Evolutionary conservation across 2,888 invertebrate species (phyloP).

Genomic region (Zaprionus bogoriensis): DNA sequence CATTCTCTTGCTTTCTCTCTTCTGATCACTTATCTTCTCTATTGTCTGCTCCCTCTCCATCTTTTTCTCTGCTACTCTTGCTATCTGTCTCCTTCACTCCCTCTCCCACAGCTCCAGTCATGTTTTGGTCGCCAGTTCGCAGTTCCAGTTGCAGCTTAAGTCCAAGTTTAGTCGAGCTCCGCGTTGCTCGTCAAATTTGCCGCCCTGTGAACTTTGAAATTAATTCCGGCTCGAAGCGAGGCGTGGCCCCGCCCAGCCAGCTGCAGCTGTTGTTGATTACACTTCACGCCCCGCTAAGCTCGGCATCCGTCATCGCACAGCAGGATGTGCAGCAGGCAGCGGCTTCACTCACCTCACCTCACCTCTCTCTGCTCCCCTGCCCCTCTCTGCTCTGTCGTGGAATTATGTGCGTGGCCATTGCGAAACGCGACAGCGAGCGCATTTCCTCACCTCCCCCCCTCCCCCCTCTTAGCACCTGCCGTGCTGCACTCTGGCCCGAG

Average conservation of each 20-base stretch:
- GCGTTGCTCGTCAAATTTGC: conserved; percentile 72
- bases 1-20: background rate
- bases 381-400: conserved; percentile 31
- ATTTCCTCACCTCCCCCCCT: conserved; percentile 1
- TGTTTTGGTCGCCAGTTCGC: conserved; percentile 43
- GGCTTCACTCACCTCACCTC: too few species aligned
- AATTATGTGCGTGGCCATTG: conserved; percentile 72
- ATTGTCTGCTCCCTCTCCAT: too few species aligned
- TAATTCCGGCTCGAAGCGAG: conserved; percentile 51
- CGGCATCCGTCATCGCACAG: conserved; percentile 54
- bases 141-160: background rate
- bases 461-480: too few species aligned
- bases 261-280: conserved; percentile 63
- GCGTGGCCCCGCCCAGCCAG: conserved; percentile 24
- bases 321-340: conserved; percentile 52
- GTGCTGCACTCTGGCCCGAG: background rate
- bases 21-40: too few species aligned
- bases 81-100: background rate
- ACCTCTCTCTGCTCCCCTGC: too few species aligned
- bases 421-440: too few species aligned
- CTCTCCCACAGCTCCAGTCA: conserved; percentile 20
- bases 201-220: conserved; percentile 66
- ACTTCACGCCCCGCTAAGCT: conserved; percentile 71
- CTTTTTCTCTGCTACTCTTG: background rate
- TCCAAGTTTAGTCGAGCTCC: conserved; percentile 2